Conservation (phyloP, 1,140 invertebrate species). For the Drosophila subpulchrella region DNA sequence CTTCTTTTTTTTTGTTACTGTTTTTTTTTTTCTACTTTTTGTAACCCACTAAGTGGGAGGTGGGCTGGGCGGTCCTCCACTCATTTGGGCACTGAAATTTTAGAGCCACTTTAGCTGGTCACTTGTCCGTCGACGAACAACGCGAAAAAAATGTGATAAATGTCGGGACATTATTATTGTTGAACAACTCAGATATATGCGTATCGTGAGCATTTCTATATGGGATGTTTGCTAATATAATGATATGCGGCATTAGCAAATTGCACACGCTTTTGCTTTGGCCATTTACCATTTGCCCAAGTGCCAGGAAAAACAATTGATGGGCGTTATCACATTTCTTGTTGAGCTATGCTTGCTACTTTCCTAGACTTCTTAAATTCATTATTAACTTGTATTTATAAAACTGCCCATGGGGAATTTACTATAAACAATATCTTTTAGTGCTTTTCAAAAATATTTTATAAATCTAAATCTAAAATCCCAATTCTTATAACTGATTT, state of each 20-base stretch:
- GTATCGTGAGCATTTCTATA: slow-evolving; percentile 16
- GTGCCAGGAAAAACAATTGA: slow-evolving; percentile 3
- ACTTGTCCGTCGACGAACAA: slow-evolving; percentile 17
- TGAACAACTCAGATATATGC: slow-evolving; percentile 31
- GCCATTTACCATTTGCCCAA: slow-evolving; percentile 24
- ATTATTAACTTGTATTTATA: no score
- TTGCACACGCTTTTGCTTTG: slow-evolving; percentile 45
- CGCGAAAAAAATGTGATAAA: slow-evolving; percentile 55
- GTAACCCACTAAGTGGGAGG: slow-evolving; percentile 34
- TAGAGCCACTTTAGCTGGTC: slow-evolving; percentile 76
- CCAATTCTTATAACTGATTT: no score
- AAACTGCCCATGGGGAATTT: no score
- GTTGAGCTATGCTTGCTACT: neutral
- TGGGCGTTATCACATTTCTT: slow-evolving; percentile 1
- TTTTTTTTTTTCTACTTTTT: slow-evolving; percentile 1
- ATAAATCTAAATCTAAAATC: no score
- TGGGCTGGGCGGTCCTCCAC: slow-evolving; percentile 9
- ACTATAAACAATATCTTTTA: no score
- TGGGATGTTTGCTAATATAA: slow-evolving; percentile 47
- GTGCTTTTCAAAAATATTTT: no score
- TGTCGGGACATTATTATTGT: slow-evolving; percentile 74
- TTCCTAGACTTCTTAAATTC: neutral
- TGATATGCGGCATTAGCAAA: slow-evolving; percentile 56
- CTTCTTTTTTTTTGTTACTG: neutral
- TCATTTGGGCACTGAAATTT: slow-evolving; percentile 75